Base-by-base conservation (phyloP, 2,888 invertebrate species). In the Rhagonycha fulva region DNA sequence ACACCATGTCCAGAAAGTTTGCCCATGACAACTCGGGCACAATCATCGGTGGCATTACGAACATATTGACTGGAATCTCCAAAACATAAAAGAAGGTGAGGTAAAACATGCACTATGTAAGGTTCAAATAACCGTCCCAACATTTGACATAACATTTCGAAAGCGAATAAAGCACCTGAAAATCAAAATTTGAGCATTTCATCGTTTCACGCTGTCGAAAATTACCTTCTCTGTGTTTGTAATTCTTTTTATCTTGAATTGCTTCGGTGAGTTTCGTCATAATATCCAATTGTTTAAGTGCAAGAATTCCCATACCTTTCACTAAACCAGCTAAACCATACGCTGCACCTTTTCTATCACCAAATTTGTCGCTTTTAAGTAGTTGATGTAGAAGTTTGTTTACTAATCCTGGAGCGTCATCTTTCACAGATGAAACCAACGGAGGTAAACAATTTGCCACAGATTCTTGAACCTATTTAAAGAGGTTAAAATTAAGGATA, bases 121-220 rank as follows among this genome's bases (percentile, higher is more conserved):
- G 99, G 99, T 89, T 99, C 99, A 89, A 99, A 99, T 75, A 99
- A 90, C 67, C 98, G 94, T 0, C 99, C 99, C 83, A 99, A 91
- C 92, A 96, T 96, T 82, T 94, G 93, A 88, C 98, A 98, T 66
- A 98, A 90, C 93, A 98, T 97, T 90, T 99, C 99, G 89, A 99
- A 96, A 0, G 98, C 98, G 89, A 99, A 97, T 71, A 99, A 89
- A 0, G 98, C 98, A 71, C 97, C 94, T 94, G 87, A 2, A 85
- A 84, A 70, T 30, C 72, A 66, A 70, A 26, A 72, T 26, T n/a
- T 32, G 14, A 70, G 3, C 7, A 60, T 1, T 12, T 30, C 68
- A 14, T 26, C 5, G 19, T 60, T 30, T n/a, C 0, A 70, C n/a
- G n/a, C 4, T 26, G 19, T 4, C 30, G 11, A 12, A 11, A 71